Conservation (phyloP, 2,113 vertebrate species). For the Myotis lucifugus region DNA sequence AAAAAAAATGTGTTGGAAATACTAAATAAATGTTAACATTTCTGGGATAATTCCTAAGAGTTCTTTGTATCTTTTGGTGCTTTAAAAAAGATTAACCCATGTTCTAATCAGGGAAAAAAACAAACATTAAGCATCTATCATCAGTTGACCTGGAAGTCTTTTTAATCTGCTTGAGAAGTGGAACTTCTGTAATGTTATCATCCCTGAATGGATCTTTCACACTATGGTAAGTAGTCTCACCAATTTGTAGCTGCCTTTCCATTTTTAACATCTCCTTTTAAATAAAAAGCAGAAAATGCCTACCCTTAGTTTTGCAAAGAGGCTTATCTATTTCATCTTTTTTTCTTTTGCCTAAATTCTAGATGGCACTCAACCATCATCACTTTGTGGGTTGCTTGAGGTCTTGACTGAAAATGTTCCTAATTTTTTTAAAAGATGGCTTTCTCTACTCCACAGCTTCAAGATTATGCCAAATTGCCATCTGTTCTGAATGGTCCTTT, state of each 20-base stretch:
- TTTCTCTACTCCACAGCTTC: conserved; percentile 17
- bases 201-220: conserved; percentile 3
- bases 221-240: neutral
- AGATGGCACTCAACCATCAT: neutral
- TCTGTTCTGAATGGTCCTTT: neutral
- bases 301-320: neutral
- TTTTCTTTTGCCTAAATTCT: conserved; percentile 38
- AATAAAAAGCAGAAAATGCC: neutral
- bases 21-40: conserved; percentile 45
- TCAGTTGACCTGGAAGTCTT: neutral
- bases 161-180: neutral
- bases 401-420: neutral
- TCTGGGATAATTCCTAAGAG: neutral
- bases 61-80: neutral
- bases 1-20: neutral
- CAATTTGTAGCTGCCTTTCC: conserved; percentile 2
- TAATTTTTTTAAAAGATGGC: neutral
- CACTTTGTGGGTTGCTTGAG: neutral
- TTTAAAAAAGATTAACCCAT: conserved; percentile 11
- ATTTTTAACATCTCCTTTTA: neutral
- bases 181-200: conserved; percentile 8
- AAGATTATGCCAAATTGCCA: conserved; percentile 13
- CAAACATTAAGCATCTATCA: neutral
- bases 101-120: neutral
- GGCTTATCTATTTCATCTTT: neutral